Percentiles rank a stretch among this genome's conserved stretches.
These are phyloP conservation scores for Xylocampa areola DNA, from an alignment of 2,888 invertebrate species.

Conservation along the genomic window DNA sequence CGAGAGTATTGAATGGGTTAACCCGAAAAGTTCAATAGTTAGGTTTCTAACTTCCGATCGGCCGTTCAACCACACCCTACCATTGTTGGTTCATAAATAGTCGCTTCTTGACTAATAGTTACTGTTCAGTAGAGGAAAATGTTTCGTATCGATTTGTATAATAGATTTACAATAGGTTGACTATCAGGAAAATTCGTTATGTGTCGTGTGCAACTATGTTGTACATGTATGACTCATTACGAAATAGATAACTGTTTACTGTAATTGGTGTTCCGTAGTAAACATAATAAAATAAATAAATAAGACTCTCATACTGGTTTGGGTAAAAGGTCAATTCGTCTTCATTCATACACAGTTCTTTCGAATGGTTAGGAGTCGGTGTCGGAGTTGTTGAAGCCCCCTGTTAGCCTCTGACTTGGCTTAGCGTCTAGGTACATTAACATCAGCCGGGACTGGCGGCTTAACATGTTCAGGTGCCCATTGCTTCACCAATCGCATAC, in stretches of 20 bases:
- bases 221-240: too few relatives aligned
- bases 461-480: too few relatives aligned
- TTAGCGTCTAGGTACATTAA: too few relatives aligned
- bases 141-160: conserved; percentile 31
- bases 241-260: neutral
- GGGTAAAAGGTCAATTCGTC: too few relatives aligned
- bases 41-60: conserved; percentile 46
- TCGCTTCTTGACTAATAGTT: conserved; percentile 22
- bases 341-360: too few relatives aligned
- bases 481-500: too few relatives aligned
- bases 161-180: conserved; percentile 19
- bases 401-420: too few relatives aligned
- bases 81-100: conserved; percentile 39
- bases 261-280: neutral
- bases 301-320: too few relatives aligned
- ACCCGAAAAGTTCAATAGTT: conserved; percentile 48
- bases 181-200: conserved; percentile 31
- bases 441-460: too few relatives aligned
- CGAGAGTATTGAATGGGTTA: conserved; percentile 21
- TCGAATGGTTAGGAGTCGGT: too few relatives aligned
- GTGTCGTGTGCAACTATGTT: conserved; percentile 18
- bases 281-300: too few relatives aligned
- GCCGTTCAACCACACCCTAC: conserved; percentile 47
- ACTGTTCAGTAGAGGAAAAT: conserved; percentile 36
- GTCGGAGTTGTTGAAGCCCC: too few relatives aligned